Conservation (phyloP, 2,888 invertebrate genomes). For the Oscheius sp. region DNA sequence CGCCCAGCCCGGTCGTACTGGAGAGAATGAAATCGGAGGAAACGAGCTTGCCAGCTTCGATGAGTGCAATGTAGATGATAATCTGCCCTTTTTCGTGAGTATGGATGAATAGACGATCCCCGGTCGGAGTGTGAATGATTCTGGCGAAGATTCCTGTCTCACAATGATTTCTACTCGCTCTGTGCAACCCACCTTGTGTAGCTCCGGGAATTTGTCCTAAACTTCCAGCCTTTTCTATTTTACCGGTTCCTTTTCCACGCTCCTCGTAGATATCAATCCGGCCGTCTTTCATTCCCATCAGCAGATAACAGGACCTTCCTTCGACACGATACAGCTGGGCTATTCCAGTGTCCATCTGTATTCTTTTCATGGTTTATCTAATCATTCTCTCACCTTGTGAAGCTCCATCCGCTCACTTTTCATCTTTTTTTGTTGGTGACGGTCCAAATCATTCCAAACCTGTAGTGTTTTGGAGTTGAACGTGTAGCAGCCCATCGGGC, state of each 20-base stretch:
- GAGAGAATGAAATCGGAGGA: slow-evolving; percentile 43
- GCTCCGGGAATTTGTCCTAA: slow-evolving; percentile 21
- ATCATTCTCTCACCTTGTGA: slow-evolving; percentile 19
- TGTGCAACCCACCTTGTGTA: not conserved
- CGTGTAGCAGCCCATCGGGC: slow-evolving; percentile 60
- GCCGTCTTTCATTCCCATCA: slow-evolving; percentile 50
- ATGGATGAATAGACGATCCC: slow-evolving; percentile 48
- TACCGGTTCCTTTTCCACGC: slow-evolving; percentile 43
- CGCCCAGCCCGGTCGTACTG: slow-evolving; percentile 40
- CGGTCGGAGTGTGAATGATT: slow-evolving; percentile 39
- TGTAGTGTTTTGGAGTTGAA: slow-evolving; percentile 53
- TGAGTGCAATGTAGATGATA: slow-evolving; percentile 16
- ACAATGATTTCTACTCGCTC: not conserved
- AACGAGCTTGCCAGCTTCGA: slow-evolving; percentile 27
- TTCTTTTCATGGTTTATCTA: not conserved
- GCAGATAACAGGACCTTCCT: slow-evolving; percentile 40
- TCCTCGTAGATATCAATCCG: slow-evolving; percentile 52
- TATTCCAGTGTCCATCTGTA: slow-evolving; percentile 34
- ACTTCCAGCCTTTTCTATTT: slow-evolving; percentile 41
- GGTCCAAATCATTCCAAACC: slow-evolving; percentile 58
- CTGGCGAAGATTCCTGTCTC: slow-evolving; percentile 38
- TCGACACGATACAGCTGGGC: slow-evolving; percentile 43
- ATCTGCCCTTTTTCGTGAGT: slow-evolving; percentile 30
- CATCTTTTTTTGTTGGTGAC: slow-evolving; percentile 60
- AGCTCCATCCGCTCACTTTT: slow-evolving; percentile 60